Base-by-base conservation (phyloP, 2,888 invertebrate genomes). In the Xylophagus ater region DNA sequence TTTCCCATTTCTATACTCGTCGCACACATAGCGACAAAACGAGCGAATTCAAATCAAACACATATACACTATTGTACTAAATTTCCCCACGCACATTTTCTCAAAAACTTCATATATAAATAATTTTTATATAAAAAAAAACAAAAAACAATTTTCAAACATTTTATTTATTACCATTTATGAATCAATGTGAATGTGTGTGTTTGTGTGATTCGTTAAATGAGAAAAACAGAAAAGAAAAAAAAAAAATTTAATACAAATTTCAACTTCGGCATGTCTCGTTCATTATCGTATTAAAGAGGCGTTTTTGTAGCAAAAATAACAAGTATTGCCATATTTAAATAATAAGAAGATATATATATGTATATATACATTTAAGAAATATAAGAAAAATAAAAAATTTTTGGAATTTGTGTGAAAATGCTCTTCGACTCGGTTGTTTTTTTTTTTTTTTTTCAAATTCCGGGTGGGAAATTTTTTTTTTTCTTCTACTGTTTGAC, bases 11-110 rank as follows among this genome's bases (percentile, higher is more conserved):
- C 23, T 34, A 37, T 28, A 33, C 38, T 32, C 25, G 36, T 35
- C 36, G 37, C 44, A 44, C 41, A 41, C 35, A 44, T 33, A 32
- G 35, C 19, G 23, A 12, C 24, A 35, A 34, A 31, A 31, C 14
- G 7, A 6, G 26, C 26, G 26, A 12, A n/a, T 12, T 10, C n/a
- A 26, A 26, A 26, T n/a, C 13, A 26, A 6, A 2, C 6, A 5
- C 13, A 5, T 26, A 26, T 26, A 13, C 26, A 13, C 26, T 12
- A 26, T 26, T 12, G 13, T 26, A 5, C 6, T 19, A n/a, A 4
- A 24, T 18, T n/a, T n/a, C n/a, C n/a, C n/a, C n/a, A n/a, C n/a
- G n/a, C n/a, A n/a, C n/a, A n/a, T n/a, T n/a, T n/a, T n/a, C n/a
- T n/a, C 10, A 23, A 15, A 28, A 13, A 30, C 31, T 37, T 33